Percentiles rank a stretch among this genome's conserved stretches.
Evolutionary conservation across 2,797 vertebrate species (phyloP).

Genomic region (Molossus alvarezi): DNA sequence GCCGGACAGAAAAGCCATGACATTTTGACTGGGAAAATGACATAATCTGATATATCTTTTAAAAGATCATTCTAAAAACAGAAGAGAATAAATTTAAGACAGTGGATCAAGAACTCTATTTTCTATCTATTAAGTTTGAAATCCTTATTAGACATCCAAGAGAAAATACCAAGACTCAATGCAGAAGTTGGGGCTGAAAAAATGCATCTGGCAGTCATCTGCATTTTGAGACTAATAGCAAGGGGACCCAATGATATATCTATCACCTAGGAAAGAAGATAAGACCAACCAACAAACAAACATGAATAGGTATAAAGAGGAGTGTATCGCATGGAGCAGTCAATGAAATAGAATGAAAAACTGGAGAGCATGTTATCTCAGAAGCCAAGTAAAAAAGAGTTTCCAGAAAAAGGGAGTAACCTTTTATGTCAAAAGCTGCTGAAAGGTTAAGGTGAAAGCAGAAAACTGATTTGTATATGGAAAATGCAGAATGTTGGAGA

Average conservation of each 20-base stretch:
- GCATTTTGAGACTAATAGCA: background rate
- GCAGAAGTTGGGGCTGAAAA: background rate
- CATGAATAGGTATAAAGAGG: background rate
- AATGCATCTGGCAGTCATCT: background rate
- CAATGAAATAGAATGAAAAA: conserved; percentile 2
- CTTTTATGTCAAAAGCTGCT: conserved; percentile 21
- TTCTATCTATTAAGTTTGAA: conserved; percentile 7
- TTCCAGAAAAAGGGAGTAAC: background rate
- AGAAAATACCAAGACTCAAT: background rate
- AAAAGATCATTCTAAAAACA: conserved; percentile 48
- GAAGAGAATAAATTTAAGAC: conserved; percentile 20
- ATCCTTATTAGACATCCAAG: background rate
- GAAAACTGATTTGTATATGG: background rate
- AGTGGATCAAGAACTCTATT: background rate
- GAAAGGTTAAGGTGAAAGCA: conserved; percentile 11
- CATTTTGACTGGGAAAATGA: background rate
- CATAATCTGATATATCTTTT: conserved; percentile 41
- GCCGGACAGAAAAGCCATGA: background rate
- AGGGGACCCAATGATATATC: background rate
- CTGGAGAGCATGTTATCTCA: conserved; percentile 21
- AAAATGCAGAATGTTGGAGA: conserved; percentile 12
- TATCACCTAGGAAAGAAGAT: conserved; percentile 6
- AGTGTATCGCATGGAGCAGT: background rate
- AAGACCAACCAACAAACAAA: background rate
- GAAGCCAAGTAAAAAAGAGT: background rate